Evolutionary conservation across 2,888 invertebrate species (phyloP).

Genomic region (Protophormia terraenovae): DNA sequence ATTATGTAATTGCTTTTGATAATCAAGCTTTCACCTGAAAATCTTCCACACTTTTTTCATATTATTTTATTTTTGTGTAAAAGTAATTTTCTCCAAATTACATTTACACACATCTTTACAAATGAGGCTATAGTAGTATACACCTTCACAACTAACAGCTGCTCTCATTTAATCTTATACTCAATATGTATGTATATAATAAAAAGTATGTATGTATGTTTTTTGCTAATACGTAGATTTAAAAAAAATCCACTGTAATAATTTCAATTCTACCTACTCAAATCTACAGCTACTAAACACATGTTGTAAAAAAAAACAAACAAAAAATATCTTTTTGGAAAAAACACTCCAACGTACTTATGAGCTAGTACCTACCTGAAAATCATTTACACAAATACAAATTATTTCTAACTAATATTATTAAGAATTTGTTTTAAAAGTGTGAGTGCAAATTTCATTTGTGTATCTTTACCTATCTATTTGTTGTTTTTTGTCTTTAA

Average conservation of each 20-base stretch:
- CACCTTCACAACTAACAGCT: neutral
- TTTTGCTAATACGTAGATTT: neutral
- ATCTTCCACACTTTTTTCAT: too few relatives aligned
- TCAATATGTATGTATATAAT: neutral
- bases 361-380: neutral
- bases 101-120: too few relatives aligned
- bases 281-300: neutral
- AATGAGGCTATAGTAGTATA: too few relatives aligned
- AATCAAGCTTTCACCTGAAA: too few relatives aligned
- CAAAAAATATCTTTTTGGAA: neutral
- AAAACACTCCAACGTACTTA: neutral
- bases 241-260: neutral
- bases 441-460: neutral
- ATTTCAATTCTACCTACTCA: neutral
- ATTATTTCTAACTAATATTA: neutral
- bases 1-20: too few relatives aligned
- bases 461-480: too few relatives aligned
- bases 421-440: neutral
- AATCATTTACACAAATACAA: neutral
- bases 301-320: neutral
- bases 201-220: neutral
- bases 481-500: neutral
- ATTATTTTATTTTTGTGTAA: too few relatives aligned
- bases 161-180: neutral
- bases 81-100: too few relatives aligned